Percentiles rank a stretch among this genome's conserved stretches.
phyloP scores from a whole-genome alignment of 2,113 vertebrate genomes.

The Apteryx owenii region DNA sequence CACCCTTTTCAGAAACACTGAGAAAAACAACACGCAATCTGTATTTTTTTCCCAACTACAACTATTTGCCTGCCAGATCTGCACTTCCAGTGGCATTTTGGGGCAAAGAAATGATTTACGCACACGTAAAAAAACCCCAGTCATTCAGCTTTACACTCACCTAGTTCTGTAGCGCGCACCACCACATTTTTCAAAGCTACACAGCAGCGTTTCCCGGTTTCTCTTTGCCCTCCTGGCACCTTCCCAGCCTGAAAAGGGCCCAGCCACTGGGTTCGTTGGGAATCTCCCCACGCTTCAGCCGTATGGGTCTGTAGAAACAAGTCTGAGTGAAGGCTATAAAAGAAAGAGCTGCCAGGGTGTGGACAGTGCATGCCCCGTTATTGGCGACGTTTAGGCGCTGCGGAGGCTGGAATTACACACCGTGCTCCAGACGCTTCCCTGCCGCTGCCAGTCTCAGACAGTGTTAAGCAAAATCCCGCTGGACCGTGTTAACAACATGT shows the following conservation, averaged over 20 bases:
- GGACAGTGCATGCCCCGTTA: background rate
- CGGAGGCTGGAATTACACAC: background rate
- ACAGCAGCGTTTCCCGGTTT: too few species aligned
- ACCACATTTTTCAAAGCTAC: background rate
- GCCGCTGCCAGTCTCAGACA: background rate
- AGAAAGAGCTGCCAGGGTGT: background rate
- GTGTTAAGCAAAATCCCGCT: background rate
- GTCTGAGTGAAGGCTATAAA: background rate
- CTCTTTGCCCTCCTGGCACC: background rate
- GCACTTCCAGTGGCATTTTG: background rate
- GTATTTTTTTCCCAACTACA: background rate
- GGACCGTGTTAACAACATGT: background rate
- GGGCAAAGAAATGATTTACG: background rate
- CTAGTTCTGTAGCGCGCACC: background rate
- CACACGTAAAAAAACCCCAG: background rate
- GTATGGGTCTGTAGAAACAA: background rate
- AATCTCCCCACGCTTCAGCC: background rate
- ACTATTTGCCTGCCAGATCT: background rate
- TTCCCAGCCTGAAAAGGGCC: background rate
- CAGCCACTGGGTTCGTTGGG: background rate
- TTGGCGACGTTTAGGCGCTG: background rate
- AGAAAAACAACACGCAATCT: background rate
- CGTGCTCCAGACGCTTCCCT: background rate
- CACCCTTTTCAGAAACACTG: background rate
- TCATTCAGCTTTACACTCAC: background rate